phyloP scores from a whole-genome alignment of 2,113 vertebrate species.

The Lasiurus cinereus region DNA sequence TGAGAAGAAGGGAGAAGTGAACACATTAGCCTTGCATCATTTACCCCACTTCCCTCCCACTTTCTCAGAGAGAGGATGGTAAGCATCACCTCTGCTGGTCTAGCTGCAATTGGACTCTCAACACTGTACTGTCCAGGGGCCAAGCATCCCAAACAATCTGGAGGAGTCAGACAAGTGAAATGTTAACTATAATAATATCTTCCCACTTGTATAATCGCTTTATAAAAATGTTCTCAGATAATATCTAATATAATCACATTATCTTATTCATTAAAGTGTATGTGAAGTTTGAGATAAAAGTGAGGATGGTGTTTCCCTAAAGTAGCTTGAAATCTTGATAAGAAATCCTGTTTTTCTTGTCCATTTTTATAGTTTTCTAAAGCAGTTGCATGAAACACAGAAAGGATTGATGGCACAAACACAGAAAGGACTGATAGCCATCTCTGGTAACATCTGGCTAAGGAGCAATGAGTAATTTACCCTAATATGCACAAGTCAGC shows the following conservation, averaged over 20 bases:
- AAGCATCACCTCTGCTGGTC: not conserved
- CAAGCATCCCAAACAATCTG: not conserved
- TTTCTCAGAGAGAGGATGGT: not conserved
- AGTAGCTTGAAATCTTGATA: not conserved
- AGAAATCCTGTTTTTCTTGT: not conserved
- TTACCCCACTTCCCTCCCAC: not conserved
- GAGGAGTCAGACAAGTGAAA: not conserved
- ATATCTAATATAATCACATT: not conserved
- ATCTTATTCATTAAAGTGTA: not conserved
- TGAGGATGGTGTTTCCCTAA: not conserved
- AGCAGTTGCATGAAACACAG: not conserved
- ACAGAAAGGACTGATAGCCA: not conserved
- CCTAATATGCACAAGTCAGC: not conserved
- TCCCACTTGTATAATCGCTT: not conserved
- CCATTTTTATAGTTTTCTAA: slow-evolving; percentile 24
- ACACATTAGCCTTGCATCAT: not conserved
- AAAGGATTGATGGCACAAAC: not conserved
- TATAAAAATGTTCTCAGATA: not conserved
- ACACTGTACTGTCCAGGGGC: not conserved
- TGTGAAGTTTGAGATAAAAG: not conserved
- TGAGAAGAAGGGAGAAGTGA: slow-evolving; percentile 14
- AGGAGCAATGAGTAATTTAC: not conserved
- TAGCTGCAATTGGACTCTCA: not conserved
- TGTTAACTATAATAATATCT: not conserved
- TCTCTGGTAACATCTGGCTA: not conserved